Evolutionary conservation across 1,140 invertebrate species (phyloP), one percentile per base, ranked within the genome.

Genomic region (Anagrus nilaparvatae): DNA sequence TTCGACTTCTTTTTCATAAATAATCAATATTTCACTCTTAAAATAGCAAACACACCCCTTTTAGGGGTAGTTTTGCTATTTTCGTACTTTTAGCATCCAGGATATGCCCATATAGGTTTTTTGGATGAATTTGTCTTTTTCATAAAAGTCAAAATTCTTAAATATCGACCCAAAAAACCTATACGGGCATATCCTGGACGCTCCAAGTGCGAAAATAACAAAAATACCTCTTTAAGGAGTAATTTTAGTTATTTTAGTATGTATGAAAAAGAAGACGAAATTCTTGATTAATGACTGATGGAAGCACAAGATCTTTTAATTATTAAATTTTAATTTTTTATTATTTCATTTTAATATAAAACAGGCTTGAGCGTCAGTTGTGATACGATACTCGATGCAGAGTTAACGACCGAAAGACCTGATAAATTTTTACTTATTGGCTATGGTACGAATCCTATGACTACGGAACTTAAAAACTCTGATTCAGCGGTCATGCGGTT

Each of bases 371-470:
- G 62, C n/a, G 61, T 61, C 8, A 62, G 63, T 3, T 75, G 73
- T 46, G 65, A 73, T 16, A 76, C 75, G 3, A 58, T 73, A 18
- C 50, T 77, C 4, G 72, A 77, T 36, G 70, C 73, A 4, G 74
- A 77, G 50, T 56, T 78, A 35, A 66, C 68, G 50, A 50, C 74
- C 3, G 72, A 73, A 49, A 54, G 43, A 38, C 45, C 56, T 17
- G 51, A 53, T n/a, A 31, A 66, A 3, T 13, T 45, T 4, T 42
- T 49, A 6, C 43, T 18, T 33, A 43, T 48, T 19, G 63, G 49
- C 46, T 64, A 55, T 49, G 60, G 40, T 5, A 52, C 14, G 5
- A 5, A 10, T 1, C 24, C 16, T 5, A 7, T 19, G 9, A 20
- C 18, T 4, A 12, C n/a, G 12, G 13, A 23, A n/a, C 20, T 46